Conservation (phyloP, 2,888 invertebrate species). For the Pseudococcus jackbeardsleyi region DNA sequence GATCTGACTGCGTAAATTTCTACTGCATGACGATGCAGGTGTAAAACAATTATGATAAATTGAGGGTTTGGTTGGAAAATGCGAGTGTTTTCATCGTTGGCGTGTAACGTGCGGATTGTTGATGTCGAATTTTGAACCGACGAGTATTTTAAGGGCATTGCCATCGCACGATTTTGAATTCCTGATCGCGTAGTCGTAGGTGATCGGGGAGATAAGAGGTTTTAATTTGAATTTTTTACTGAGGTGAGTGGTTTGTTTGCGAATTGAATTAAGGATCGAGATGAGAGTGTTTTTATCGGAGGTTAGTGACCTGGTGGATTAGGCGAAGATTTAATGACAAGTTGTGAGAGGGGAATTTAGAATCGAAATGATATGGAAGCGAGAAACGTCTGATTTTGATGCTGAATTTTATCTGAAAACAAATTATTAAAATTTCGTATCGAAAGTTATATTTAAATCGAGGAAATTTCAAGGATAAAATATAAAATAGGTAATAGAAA, state of each 20-base stretch:
- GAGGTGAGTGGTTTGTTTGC: not conserved
- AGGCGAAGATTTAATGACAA: too few species aligned
- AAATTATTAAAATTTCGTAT: too few species aligned
- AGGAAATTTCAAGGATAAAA: too few species aligned
- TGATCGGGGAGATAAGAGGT: not conserved
- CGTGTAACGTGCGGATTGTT: not conserved
- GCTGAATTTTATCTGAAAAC: too few species aligned
- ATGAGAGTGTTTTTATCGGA: not conserved
- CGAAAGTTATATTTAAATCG: too few species aligned
- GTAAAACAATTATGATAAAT: not conserved
- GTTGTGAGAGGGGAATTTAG: too few species aligned
- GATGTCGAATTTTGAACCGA: not conserved
- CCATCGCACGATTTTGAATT: not conserved
- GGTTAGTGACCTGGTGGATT: not conserved
- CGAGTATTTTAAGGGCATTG: not conserved
- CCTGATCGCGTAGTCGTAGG: not conserved
- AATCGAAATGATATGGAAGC: too few species aligned
- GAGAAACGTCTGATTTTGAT: too few species aligned
- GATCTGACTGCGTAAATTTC: not conserved
- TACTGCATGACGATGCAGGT: not conserved
- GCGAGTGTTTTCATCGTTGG: not conserved
- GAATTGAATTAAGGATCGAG: not conserved
- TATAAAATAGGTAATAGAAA: too few species aligned
- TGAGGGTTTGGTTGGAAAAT: slow-evolving; percentile 8
- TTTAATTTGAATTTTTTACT: not conserved